Percentiles rank a stretch among this genome's conserved stretches.
phyloP scores from a whole-genome alignment of 30 jellyfish, hydroid and myxozoan genomes.

The Aurelia aurita region DNA sequence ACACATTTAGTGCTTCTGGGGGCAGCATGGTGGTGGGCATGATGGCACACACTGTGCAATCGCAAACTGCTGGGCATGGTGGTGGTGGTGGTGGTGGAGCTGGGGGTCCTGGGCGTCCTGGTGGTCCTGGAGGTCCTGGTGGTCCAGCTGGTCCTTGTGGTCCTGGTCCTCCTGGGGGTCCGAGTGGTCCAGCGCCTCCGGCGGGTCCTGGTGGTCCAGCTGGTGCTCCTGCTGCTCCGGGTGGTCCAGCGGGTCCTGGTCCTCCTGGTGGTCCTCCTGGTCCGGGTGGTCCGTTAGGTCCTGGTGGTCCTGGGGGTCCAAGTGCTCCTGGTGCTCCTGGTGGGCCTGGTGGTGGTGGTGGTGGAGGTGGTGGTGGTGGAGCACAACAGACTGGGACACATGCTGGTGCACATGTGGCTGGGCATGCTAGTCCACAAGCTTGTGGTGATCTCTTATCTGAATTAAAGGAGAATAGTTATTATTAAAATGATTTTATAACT shows the following conservation, averaged over 20 bases:
- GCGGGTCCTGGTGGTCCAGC: conserved; percentile 97
- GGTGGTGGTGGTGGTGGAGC: conserved; percentile 99
- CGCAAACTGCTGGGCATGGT: conserved; percentile 95
- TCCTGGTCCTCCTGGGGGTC: conserved; percentile 99
- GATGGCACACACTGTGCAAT: conserved; percentile 76
- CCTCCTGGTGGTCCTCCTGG: conserved; percentile 98
- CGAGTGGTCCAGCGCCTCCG: conserved; percentile 89
- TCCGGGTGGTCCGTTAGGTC: conserved; percentile 99
- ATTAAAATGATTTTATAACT: neutral
- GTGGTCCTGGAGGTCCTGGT: conserved; percentile 99
- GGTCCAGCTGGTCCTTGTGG: conserved; percentile 99
- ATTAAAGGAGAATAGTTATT: neutral
- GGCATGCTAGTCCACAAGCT: conserved; percentile 91
- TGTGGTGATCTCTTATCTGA: conserved; percentile 88
- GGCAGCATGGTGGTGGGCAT: conserved; percentile 95
- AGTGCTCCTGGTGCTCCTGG: conserved; percentile 99
- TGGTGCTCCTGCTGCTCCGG: conserved; percentile 94
- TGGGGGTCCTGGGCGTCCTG: conserved; percentile 99
- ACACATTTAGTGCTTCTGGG: conserved; percentile 35
- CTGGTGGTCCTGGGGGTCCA: conserved; percentile 99
- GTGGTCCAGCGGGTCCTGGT: conserved; percentile 95
- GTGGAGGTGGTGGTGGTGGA: conserved; percentile 98
- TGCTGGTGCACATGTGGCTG: conserved; percentile 96
- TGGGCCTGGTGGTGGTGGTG: conserved; percentile 99
- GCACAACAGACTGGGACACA: conserved; percentile 95